Percentiles rank a stretch among this genome's conserved stretches.
These are phyloP conservation scores for Ginglymostoma cirratum DNA, from an alignment of 2,113 vertebrate genomes.

Conservation along the genomic window DNA sequence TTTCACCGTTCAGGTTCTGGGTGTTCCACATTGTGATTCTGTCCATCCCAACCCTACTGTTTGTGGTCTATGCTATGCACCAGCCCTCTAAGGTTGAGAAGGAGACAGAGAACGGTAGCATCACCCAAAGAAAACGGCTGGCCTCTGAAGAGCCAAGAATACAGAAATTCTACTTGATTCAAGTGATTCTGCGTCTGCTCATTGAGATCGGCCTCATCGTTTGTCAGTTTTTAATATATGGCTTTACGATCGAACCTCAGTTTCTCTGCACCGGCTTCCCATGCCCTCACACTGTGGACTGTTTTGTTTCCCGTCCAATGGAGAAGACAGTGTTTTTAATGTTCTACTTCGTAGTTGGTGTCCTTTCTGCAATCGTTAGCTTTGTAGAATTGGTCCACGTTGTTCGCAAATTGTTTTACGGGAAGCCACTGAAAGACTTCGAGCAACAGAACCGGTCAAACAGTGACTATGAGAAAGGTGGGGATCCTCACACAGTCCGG, in stretches of 20 bases:
- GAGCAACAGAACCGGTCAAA: constrained; percentile 48
- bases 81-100: constrained; percentile 58
- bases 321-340: constrained; percentile 85
- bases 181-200: constrained; percentile 66
- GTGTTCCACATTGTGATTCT: constrained; percentile 87
- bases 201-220: constrained; percentile 73
- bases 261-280: constrained; percentile 69
- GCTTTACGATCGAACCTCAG: constrained; percentile 75
- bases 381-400: constrained; percentile 65
- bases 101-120: constrained; percentile 19
- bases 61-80: constrained; percentile 75
- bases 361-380: constrained; percentile 70
- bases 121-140: neutral
- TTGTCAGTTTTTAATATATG: constrained; percentile 75
- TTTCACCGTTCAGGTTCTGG: constrained; percentile 92
- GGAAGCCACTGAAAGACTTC: neutral
- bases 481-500: constrained; percentile 39
- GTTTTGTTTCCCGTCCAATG: constrained; percentile 81
- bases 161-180: constrained; percentile 64
- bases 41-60: constrained; percentile 75
- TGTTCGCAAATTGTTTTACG: constrained; percentile 59
- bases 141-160: neutral
- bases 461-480: constrained; percentile 44
- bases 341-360: constrained; percentile 80
- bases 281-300: constrained; percentile 82